phyloP scores from a whole-genome alignment of 2,888 invertebrate genomes.

The Hyppa rectilinea region DNA sequence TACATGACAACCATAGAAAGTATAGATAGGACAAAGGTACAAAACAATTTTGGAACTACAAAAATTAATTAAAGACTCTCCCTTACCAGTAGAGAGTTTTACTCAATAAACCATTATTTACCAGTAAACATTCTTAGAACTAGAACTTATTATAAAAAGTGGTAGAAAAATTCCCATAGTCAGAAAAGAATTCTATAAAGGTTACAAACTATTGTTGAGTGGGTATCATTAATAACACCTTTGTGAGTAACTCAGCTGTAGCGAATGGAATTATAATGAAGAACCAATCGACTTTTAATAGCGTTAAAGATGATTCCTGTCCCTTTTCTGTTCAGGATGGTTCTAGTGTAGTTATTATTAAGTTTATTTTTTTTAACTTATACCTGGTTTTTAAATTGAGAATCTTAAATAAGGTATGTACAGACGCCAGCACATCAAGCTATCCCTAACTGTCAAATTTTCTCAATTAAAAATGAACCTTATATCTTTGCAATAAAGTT shows the following conservation, averaged over 20 bases:
- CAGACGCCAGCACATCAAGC: too few species aligned
- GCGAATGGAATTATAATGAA: slow-evolving; percentile 44
- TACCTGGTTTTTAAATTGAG: neutral
- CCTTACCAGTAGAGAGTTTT: neutral
- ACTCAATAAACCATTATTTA: neutral
- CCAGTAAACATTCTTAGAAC: too few species aligned
- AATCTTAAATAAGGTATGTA: too few species aligned
- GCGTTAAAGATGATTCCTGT: neutral
- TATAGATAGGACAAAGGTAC: too few species aligned
- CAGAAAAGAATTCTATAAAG: neutral
- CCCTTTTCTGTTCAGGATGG: neutral
- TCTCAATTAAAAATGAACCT: too few species aligned
- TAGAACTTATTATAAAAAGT: neutral
- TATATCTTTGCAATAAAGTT: too few species aligned
- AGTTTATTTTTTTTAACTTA: neutral
- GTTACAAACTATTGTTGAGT: slow-evolving; percentile 18
- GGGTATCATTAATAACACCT: slow-evolving; percentile 24
- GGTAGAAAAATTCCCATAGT: slow-evolving; percentile 7
- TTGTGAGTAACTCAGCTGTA: slow-evolving; percentile 26
- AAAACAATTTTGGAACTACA: neutral
- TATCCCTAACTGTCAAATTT: too few species aligned
- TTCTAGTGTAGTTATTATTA: neutral
- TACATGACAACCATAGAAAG: too few species aligned
- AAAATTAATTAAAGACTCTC: neutral
- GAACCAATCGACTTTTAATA: slow-evolving; percentile 42